phyloP scores from a whole-genome alignment of 2,797 vertebrate species.

The Hypotaenidia philippensis region DNA sequence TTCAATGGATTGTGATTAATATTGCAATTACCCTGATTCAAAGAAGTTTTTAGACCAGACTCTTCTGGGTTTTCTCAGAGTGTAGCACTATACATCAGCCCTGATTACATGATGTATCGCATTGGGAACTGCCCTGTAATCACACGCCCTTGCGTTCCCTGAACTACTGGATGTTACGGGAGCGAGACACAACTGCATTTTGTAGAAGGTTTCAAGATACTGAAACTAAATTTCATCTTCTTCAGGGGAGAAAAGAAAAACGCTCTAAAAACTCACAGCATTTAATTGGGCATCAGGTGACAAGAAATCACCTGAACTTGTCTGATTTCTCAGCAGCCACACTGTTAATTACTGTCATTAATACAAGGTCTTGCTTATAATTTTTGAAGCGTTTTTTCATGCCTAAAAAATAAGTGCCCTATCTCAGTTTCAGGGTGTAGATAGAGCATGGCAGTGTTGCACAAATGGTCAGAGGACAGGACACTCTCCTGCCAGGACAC shows the following conservation, averaged over 20 bases:
- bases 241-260: background rate
- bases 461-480: accelerated
- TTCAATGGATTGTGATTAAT: constrained; percentile 63
- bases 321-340: constrained; percentile 38
- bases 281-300: constrained; percentile 41
- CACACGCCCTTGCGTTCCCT: background rate
- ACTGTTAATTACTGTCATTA: constrained; percentile 54
- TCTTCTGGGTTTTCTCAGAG: constrained; percentile 28
- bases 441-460: background rate
- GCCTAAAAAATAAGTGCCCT: background rate
- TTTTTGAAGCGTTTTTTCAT: constrained; percentile 15
- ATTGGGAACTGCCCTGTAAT: constrained; percentile 23
- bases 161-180: background rate
- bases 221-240: constrained; percentile 51
- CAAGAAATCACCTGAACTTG: constrained; percentile 37
- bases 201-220: constrained; percentile 38
- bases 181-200: background rate
- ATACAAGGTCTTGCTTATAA: constrained; percentile 14
- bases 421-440: background rate
- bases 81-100: background rate
- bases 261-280: constrained; percentile 41
- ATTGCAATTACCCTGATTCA: constrained; percentile 54
- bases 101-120: background rate
- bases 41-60: constrained; percentile 46
- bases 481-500: background rate